phyloP scores from a whole-genome alignment of 2,888 invertebrate species.

The Cephus nigrinus region DNA sequence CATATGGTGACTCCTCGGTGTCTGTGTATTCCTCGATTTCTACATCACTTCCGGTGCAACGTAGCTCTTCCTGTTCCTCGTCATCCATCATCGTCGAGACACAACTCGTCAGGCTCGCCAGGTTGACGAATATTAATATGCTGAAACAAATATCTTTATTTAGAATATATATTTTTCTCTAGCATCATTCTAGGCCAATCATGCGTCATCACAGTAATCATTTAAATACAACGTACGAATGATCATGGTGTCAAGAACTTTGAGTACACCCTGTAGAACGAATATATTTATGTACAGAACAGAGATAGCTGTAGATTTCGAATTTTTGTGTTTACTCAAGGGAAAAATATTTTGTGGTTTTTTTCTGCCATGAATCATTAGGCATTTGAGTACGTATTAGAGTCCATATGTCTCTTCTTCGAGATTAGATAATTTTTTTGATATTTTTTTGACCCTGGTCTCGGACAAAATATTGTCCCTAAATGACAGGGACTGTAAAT shows the following conservation, averaged over 20 bases:
- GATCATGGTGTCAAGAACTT: neutral
- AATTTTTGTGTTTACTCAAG: neutral
- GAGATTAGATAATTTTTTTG: neutral
- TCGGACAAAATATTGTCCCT: neutral
- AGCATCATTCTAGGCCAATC: neutral
- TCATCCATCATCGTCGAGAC: constrained; percentile 58
- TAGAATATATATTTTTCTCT: neutral
- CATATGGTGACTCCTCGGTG: constrained; percentile 58
- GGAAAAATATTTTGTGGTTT: neutral
- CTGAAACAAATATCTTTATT: neutral
- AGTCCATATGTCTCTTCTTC: neutral
- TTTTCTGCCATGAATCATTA: neutral
- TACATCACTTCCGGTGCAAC: constrained; percentile 57
- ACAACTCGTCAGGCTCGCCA: constrained; percentile 44
- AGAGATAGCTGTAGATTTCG: neutral
- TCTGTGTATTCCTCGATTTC: constrained; percentile 61
- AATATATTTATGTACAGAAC: neutral
- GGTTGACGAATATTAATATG: constrained; percentile 14
- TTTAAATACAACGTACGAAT: neutral
- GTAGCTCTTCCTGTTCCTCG: constrained; percentile 59
- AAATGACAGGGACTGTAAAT: neutral
- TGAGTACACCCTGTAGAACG: neutral
- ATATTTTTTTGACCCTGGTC: neutral
- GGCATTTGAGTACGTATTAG: neutral
- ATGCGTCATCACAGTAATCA: neutral